Evolutionary conservation across 2,113 vertebrate species (phyloP).

Genomic region (Alethe diademata): DNA sequence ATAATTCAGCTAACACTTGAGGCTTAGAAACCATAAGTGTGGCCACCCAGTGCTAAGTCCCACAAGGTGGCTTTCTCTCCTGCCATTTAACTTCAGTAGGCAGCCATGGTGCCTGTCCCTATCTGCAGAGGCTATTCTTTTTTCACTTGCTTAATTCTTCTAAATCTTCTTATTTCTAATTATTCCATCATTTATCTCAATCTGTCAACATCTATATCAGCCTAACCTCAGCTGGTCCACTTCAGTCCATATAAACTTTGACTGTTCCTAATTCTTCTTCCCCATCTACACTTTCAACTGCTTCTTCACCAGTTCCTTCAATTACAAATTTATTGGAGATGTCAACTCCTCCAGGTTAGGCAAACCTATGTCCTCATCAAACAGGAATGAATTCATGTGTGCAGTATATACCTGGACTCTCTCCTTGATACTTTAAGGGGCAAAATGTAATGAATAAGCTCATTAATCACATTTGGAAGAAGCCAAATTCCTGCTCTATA

Average conservation of each 20-base stretch:
- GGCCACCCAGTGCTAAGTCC: background rate
- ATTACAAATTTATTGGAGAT: background rate
- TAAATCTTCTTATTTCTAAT: background rate
- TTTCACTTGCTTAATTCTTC: background rate
- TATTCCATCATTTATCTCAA: background rate
- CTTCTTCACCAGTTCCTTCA: background rate
- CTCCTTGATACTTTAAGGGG: background rate
- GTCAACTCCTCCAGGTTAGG: background rate
- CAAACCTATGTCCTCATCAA: background rate
- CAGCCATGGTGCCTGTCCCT: background rate
- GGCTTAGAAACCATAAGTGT: background rate
- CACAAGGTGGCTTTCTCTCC: background rate
- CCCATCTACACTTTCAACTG: background rate
- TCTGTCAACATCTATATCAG: background rate
- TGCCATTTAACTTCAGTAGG: background rate
- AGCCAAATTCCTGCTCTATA: background rate
- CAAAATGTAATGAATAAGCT: background rate
- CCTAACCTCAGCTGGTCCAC: background rate
- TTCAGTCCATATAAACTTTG: background rate
- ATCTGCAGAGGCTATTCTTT: background rate
- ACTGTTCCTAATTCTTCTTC: background rate
- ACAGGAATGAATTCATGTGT: background rate
- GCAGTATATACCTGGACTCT: background rate
- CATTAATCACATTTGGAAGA: constrained; percentile 1
- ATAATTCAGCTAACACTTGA: background rate